Base-by-base conservation (phyloP, 2,797 vertebrate genomes). In the Masticophis lateralis region DNA sequence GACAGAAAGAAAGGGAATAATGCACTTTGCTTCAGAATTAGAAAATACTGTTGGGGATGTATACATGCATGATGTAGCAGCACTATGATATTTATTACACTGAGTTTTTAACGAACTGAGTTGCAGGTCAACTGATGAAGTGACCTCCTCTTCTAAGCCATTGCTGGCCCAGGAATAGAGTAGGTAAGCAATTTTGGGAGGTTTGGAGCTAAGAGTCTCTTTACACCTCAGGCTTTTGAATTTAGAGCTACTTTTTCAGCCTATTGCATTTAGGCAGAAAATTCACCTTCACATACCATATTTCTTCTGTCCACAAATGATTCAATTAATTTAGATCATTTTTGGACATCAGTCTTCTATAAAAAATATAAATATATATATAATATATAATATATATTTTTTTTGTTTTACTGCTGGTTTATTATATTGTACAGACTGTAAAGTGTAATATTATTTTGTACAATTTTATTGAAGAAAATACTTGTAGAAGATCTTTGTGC, bases 401-500 rank as follows among this genome's bases (percentile, higher is more conserved):
- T 97, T 98, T 98, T 98, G 98, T 99, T 99, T 98, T 98, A 98
- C 98, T 97, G 97, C 98, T 98, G 98, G 98, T 98, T 98, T 99
- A 99, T 98, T 98, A 98, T 98, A 98, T 98, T 99, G 99, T 99
- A 99, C 98, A 99, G 98, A 99, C 98, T 98, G 98, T 98, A 98
- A 98, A 98, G 98, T 99, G 98, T 99, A 98, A 98, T 98, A 98
- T 98, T 99, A 99, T 99, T 99, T 99, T 99, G 98, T 99, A 99
- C 98, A 99, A 99, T 98, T 99, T 99, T 99, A 99, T 98, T 98
- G 98, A 98, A 97, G 98, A 98, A 98, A 97, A 98, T 98, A 98
- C 98, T 98, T 98, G 98, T 98, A 98, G 98, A 98, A 98, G 98
- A 98, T 99, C 98, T 98, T 98, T 99, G 98, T 99, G 98, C 98